Evolutionary conservation across 2,888 invertebrate species (phyloP).

Genomic region (Saturnia pavonia): DNA sequence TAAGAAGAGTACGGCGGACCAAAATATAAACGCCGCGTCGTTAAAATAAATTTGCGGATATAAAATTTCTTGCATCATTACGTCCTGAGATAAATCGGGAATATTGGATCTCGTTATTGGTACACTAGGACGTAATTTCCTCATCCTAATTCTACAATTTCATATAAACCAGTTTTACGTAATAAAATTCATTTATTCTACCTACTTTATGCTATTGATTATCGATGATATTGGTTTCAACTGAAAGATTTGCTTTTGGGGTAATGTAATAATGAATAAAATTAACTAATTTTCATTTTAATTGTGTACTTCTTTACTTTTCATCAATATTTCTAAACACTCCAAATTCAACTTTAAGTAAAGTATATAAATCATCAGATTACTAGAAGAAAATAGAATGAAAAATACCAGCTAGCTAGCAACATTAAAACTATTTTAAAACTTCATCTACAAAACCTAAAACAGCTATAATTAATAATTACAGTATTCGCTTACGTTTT

Average conservation of each 20-base stretch:
- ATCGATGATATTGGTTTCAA: background rate
- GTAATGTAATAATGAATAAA: too few relatives aligned
- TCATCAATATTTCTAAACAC: too few relatives aligned
- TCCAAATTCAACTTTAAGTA: too few relatives aligned
- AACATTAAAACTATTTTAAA: background rate
- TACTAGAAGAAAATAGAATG: too few relatives aligned
- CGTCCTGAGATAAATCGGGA: conserved; percentile 42
- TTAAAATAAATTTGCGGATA: conserved; percentile 33
- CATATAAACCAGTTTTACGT: background rate
- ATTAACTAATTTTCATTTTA: too few relatives aligned
- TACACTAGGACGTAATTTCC: conserved; percentile 16
- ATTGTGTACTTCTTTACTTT: too few relatives aligned
- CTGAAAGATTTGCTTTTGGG: too few relatives aligned
- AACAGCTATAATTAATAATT: conserved; percentile 1
- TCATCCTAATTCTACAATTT: conserved; percentile 11
- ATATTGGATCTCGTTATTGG: conserved; percentile 40
- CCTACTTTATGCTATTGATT: background rate
- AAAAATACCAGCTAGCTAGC: background rate
- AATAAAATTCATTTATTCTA: conserved; percentile 3
- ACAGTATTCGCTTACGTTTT: background rate
- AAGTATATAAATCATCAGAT: too few relatives aligned
- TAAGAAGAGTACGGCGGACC: conserved; percentile 8
- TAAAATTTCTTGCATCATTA: conserved; percentile 45
- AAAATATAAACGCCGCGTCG: conserved; percentile 35
- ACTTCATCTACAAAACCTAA: background rate